Evolutionary conservation across 2,888 invertebrate genomes (phyloP).

Genomic region (Seira musarum): DNA sequence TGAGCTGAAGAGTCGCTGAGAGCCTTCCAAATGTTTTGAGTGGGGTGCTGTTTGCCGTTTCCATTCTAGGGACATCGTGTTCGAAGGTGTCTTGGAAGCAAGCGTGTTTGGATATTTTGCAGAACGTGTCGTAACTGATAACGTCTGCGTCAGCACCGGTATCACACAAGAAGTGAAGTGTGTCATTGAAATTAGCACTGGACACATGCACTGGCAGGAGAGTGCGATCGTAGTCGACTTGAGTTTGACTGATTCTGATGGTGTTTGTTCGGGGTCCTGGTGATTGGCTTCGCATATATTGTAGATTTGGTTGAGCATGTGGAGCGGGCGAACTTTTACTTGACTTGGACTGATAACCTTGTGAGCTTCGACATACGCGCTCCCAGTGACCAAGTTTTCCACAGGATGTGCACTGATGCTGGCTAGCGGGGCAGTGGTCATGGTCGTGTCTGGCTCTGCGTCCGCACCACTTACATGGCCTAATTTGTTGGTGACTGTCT

Average conservation of each 20-base stretch:
- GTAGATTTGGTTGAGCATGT: too few relatives aligned
- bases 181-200: neutral
- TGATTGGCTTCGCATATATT: neutral
- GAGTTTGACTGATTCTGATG: too few relatives aligned
- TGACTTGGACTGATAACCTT: too few relatives aligned
- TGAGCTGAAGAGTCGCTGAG: neutral
- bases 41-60: neutral
- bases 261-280: neutral
- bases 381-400: neutral
- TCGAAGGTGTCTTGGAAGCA: neutral
- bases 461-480: too few relatives aligned
- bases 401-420: neutral
- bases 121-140: neutral
- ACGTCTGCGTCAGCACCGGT: slow-evolving; percentile 19
- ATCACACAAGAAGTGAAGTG: neutral
- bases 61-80: neutral
- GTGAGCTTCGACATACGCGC: neutral
- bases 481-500: too few relatives aligned
- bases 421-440: neutral
- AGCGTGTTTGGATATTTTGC: neutral
- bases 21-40: neutral
- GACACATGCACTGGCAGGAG: neutral
- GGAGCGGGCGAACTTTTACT: too few relatives aligned
- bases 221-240: neutral
- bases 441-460: too few relatives aligned